These are phyloP conservation scores for Neolamprologus toae DNA, from an alignment of 2,113 vertebrate species.

Conservation along the genomic window DNA sequence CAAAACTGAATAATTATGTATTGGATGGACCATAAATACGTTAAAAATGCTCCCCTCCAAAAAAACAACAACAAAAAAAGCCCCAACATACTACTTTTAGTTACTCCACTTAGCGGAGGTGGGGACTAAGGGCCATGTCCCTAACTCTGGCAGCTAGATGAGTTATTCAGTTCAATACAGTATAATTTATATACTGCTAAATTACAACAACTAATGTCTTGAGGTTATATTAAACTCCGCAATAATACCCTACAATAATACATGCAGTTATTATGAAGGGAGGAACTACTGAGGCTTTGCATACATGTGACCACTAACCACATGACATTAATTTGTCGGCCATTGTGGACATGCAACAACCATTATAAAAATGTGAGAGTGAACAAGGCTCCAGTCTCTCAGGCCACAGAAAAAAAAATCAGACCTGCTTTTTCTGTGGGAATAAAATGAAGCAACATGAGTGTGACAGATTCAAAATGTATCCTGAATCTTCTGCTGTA, in stretches of 20 bases:
- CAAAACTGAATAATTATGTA: background rate
- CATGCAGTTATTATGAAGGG: background rate
- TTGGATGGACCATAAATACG: background rate
- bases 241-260: background rate
- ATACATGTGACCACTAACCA: background rate
- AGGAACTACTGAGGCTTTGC: background rate
- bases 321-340: background rate
- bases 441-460: background rate
- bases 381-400: background rate
- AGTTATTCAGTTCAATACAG: background rate
- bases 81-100: background rate
- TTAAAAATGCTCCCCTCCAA: background rate
- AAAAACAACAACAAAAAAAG: background rate
- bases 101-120: background rate
- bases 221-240: background rate
- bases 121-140: background rate
- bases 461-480: background rate
- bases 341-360: background rate
- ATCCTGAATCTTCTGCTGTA: background rate
- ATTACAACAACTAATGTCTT: background rate
- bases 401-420: background rate
- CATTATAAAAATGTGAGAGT: background rate
- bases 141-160: background rate
- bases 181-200: background rate
- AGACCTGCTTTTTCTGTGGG: background rate